phyloP scores from a whole-genome alignment of 2,888 invertebrate genomes.

The Deilephila elpenor region DNA sequence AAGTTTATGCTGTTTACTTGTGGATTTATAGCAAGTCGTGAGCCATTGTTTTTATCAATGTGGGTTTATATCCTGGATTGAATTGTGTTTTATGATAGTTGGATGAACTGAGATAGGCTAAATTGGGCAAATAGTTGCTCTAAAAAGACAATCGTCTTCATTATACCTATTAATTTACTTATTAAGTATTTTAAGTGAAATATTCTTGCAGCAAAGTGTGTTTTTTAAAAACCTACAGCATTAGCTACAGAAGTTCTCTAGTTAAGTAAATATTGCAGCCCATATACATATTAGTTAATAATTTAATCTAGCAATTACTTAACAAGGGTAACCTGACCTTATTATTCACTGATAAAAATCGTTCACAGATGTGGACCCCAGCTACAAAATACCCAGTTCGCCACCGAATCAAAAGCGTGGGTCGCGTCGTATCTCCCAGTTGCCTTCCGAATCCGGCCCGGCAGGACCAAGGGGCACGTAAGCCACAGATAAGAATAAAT shows the following conservation, averaged over 20 bases:
- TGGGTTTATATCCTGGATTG: background rate
- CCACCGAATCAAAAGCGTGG: background rate
- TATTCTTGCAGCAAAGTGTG: too few relatives aligned
- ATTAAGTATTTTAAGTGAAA: too few relatives aligned
- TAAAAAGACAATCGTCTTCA: too few relatives aligned
- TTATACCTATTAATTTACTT: too few relatives aligned
- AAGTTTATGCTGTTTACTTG: conserved; percentile 33
- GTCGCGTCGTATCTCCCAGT: background rate
- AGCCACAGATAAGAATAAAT: conserved; percentile 49
- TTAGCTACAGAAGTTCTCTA: too few relatives aligned
- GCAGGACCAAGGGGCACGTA: conserved; percentile 20
- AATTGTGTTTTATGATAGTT: conserved; percentile 1
- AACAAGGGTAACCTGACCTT: background rate
- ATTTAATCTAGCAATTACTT: background rate
- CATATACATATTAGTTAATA: too few relatives aligned
- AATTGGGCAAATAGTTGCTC: too few relatives aligned
- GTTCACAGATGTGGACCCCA: too few relatives aligned
- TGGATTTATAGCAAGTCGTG: conserved; percentile 31
- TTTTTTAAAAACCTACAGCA: too few relatives aligned
- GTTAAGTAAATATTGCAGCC: too few relatives aligned
- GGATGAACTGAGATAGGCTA: too few relatives aligned
- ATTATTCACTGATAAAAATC: background rate
- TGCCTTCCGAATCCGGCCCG: conserved; percentile 35
- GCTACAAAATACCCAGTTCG: background rate
- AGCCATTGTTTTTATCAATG: conserved; percentile 22